Evolutionary conservation across 1,140 invertebrate species (phyloP).

Genomic region (Drosophila sp.): DNA sequence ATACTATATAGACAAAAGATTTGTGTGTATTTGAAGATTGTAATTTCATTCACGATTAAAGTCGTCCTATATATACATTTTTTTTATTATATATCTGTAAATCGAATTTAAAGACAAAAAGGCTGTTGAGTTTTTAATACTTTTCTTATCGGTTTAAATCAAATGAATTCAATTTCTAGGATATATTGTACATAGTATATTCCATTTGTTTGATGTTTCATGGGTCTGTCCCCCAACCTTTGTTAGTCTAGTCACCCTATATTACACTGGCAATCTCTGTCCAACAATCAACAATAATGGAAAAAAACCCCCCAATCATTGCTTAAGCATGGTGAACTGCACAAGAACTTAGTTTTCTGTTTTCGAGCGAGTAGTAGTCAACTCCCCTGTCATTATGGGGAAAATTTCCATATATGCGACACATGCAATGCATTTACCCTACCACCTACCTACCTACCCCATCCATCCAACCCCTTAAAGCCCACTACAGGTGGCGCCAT

Average conservation of each 20-base stretch:
- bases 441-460: constrained; percentile 6
- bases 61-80: no score
- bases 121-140: no score
- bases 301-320: constrained; percentile 44
- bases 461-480: constrained; percentile 17
- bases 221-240: not conserved
- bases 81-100: no score
- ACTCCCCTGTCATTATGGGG: constrained; percentile 62
- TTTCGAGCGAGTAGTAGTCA: constrained; percentile 22
- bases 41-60: no score
- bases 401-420: constrained; percentile 71
- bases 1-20: no score
- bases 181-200: not conserved
- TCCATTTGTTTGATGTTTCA: not conserved
- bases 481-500: constrained; percentile 27
- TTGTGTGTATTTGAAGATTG: no score
- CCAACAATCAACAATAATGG: constrained; percentile 63
- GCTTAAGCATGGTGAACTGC: constrained; percentile 48
- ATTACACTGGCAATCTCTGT: constrained; percentile 43
- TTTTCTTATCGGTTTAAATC: not conserved
- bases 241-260: constrained; percentile 23
- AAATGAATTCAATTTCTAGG: no score
- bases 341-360: constrained; percentile 39
- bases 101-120: no score
- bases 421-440: constrained; percentile 48